Base-by-base conservation (phyloP, 2,888 invertebrate genomes). In the Syrphus vitripennis region DNA sequence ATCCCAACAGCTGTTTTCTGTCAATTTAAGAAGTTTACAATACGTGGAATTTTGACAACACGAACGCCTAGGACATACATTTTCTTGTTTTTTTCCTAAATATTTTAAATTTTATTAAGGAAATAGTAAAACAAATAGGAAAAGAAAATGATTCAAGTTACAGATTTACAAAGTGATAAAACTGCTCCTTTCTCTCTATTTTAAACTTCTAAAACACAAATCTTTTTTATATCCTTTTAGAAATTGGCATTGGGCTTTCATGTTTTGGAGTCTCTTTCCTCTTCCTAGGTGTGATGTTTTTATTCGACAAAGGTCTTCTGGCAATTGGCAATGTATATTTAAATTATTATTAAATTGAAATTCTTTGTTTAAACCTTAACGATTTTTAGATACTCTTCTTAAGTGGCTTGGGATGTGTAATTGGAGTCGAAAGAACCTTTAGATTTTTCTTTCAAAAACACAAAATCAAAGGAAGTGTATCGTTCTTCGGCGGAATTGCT, bases 371-470 rank as follows among this genome's bases (percentile, higher is more conserved):
- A 40, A 19, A 61, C 48, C 70, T 83, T 87, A 79, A 87, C 87
- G 89, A 81, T 95, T 95, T 59, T 19, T 94, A 99, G 99, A 97
- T 99, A 87, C 94, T 99, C 31, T 99, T 99, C 93, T 96, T 99
- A 89, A 95, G 96, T 88, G 99, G 99, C 1, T 94, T 99, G 71
- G 97, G 97, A 16, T 98, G 99, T 93, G 98, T 99, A 12, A 99
- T 99, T 90, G 99, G 99, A 1, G 94, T 99, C 29, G 97, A 98
- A 92, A 93, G 99, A 91, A 99, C 99, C 7, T 96, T 99, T 90
- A 95, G 97, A 90, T 99, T 99, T 93, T 99, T 99, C 94, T 99
- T 99, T 93, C 99, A 99, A 93, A 93, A 95, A 88, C 98, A 99
- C 92, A 99, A 99, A 94, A 93, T 97, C 69, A 98, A 97, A 94